Evolutionary conservation across 2,113 vertebrate species (phyloP), one percentile per base, ranked within the genome.

Genomic region (Pseudopipra pipra): DNA sequence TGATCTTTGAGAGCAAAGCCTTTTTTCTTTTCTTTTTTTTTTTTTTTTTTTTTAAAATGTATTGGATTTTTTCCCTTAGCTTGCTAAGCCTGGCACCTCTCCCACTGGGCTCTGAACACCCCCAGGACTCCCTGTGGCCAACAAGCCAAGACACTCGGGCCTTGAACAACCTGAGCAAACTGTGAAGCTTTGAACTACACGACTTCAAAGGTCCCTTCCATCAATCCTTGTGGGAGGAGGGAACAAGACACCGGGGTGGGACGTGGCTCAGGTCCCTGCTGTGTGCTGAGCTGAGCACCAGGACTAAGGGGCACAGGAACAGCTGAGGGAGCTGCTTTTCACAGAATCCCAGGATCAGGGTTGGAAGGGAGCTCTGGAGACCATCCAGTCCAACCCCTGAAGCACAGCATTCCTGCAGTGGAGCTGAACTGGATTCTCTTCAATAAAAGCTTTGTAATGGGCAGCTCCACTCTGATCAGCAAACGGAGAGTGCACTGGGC

Each of bases 181-280:
- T 2, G 0, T 4, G 58, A 10, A 27, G 28, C 47, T 39, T 12
- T 51, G 24, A 55, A 10, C 51, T 27, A 1, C 6, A 0, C 4
- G 13, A 13, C 63, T 16, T 37, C 52, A 12, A 7, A 13, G 35
- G 15, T 46, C 7, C 24, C 55, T 15, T 8, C 0, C 4, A 6
- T 5, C 33, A 2, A 0, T 5, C 21, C 51, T 5, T 5, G 25
- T 0, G 33, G 6, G 56, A 13, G 41, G 33, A 35, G 28, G 49
- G 47, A 54, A 0, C 6, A 35, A 11, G 74, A 5, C 4, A 3
- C 8, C 10, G 35, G 67, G 55, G 12, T 14, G 21, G 35, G 39
- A 31, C 2, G 0, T 2, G n/a, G 70, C 9, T 25, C 68, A 14
- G 71, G 59, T 8, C 28, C 27, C 56, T 1, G 16, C 22, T 19